Percentiles rank a stretch among this genome's conserved stretches.
Conservation (phyloP, 2,797 vertebrate genomes). For the Spinus olivaceus region DNA sequence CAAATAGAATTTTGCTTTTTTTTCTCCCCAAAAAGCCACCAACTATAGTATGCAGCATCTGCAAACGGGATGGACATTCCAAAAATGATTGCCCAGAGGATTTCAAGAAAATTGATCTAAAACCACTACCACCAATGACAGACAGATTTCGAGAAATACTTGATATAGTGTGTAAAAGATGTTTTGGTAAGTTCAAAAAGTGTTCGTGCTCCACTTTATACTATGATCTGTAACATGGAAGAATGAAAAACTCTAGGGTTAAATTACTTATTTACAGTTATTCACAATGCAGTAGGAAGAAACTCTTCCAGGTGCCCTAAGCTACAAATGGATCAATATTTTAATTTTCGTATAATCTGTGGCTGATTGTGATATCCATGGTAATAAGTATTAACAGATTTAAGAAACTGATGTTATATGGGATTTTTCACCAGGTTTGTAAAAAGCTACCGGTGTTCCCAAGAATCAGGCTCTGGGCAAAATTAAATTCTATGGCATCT, state of each 20-base stretch:
- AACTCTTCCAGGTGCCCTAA: background rate
- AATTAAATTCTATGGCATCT: background rate
- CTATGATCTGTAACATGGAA: background rate
- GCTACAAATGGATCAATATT: background rate
- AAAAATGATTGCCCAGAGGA: slow-evolving; percentile 97
- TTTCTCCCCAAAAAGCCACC: slow-evolving; percentile 79
- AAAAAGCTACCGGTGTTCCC: background rate
- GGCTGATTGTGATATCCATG: background rate
- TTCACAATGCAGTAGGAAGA: background rate
- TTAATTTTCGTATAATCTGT: background rate
- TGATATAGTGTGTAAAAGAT: slow-evolving; percentile 89
- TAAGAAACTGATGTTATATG: background rate
- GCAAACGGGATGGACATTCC: slow-evolving; percentile 96
- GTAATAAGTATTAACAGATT: background rate
- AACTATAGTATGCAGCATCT: slow-evolving; percentile 98
- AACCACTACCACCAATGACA: slow-evolving; percentile 90
- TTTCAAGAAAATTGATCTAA: slow-evolving; percentile 98
- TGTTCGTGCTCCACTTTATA: background rate
- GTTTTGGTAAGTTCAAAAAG: slow-evolving; percentile 83
- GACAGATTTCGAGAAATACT: slow-evolving; percentile 92
- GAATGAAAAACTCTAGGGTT: background rate
- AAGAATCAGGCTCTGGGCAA: background rate
- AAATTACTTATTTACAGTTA: background rate
- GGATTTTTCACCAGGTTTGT: background rate
- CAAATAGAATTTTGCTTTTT: background rate